phyloP scores from a whole-genome alignment of 2,888 invertebrate species.

The Phortica okadai region DNA sequence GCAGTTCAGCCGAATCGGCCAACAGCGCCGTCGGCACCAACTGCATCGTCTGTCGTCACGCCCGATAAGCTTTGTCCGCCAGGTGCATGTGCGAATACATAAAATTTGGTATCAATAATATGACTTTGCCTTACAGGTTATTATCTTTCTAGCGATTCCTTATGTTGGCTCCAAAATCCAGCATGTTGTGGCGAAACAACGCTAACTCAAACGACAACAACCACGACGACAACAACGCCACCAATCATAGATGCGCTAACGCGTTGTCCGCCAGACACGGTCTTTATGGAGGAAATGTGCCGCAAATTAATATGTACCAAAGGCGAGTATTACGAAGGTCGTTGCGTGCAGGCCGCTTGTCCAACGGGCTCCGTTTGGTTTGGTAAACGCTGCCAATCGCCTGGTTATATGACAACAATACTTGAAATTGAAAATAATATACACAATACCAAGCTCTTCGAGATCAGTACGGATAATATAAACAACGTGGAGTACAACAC shows the following conservation, averaged over 20 bases:
- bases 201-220: slow-evolving; percentile 37
- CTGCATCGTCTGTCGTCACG: slow-evolving; percentile 25
- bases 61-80: background rate
- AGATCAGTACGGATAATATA: slow-evolving; percentile 52
- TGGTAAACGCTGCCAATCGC: slow-evolving; percentile 56
- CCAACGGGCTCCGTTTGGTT: slow-evolving; percentile 66
- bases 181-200: slow-evolving; percentile 34
- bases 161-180: no score
- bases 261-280: slow-evolving; percentile 60
- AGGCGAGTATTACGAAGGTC: slow-evolving; percentile 61
- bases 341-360: slow-evolving; percentile 59
- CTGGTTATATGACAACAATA: slow-evolving; percentile 64
- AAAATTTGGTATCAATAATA: no score
- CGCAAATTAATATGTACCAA: slow-evolving; percentile 60
- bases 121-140: no score
- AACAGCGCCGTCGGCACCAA: background rate
- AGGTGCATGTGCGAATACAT: no score
- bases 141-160: no score
- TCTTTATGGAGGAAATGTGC: slow-evolving; percentile 54
- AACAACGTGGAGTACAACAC: slow-evolving; percentile 51
- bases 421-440: slow-evolving; percentile 64
- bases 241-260: slow-evolving; percentile 38
- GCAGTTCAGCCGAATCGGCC: slow-evolving; percentile 51
- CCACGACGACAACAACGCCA: slow-evolving; percentile 34
- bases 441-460: slow-evolving; percentile 51